phyloP scores from a whole-genome alignment of 2,113 vertebrate genomes.

The Hypocryptadius cinnamomeus region DNA sequence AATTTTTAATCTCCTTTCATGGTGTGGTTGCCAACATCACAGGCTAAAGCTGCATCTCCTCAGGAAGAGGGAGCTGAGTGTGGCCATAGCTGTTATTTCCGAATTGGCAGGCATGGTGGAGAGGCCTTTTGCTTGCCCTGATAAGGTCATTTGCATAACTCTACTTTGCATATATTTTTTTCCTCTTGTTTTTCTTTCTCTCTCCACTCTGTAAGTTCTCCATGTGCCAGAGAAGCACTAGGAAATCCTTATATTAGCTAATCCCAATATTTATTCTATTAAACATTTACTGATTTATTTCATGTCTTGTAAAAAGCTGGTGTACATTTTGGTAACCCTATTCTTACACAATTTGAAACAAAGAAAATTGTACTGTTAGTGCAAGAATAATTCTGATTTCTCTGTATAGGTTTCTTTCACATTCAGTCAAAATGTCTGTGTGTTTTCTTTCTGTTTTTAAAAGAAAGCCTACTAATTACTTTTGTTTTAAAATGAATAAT shows the following conservation, averaged over 20 bases:
- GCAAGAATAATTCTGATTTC: background rate
- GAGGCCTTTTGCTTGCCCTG: conserved; percentile 35
- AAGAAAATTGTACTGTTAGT: background rate
- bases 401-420: background rate
- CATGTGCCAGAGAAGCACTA: background rate
- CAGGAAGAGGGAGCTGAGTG: background rate
- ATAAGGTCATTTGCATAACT: conserved; percentile 48
- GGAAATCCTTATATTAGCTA: background rate
- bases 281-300: background rate
- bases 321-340: background rate
- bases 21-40: background rate
- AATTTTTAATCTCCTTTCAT: conserved; percentile 32
- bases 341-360: background rate
- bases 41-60: conserved; percentile 19
- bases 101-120: background rate
- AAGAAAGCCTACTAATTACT: background rate
- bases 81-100: background rate
- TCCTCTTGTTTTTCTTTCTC: background rate
- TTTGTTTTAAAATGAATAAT: background rate
- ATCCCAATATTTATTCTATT: background rate
- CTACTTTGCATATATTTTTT: conserved; percentile 13
- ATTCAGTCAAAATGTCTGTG: background rate
- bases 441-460: background rate
- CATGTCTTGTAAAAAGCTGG: background rate
- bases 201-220: background rate